These are phyloP conservation scores for Geophilus truncorum DNA, from an alignment of 2,888 invertebrate species.

Conservation along the genomic window DNA sequence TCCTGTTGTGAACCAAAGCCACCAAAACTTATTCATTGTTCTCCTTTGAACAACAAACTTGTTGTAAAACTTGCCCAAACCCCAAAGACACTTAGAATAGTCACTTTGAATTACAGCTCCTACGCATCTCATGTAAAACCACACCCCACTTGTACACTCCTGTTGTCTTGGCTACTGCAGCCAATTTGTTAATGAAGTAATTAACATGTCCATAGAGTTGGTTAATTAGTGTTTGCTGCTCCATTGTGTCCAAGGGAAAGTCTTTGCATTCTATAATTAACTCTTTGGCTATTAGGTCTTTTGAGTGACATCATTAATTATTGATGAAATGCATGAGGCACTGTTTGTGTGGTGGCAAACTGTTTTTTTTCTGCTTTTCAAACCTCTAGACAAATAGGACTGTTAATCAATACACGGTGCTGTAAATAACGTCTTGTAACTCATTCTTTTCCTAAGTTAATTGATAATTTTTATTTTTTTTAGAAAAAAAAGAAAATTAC, in stretches of 20 bases:
- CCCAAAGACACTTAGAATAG: background rate
- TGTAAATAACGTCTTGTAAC: background rate
- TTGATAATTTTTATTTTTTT: too few relatives aligned
- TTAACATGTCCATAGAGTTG: conserved; percentile 25
- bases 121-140: background rate
- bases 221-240: conserved; percentile 27
- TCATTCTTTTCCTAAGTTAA: too few relatives aligned
- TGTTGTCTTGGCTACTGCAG: conserved; percentile 7
- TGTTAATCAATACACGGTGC: background rate
- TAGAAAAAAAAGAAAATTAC: background rate
- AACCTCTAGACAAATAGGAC: background rate
- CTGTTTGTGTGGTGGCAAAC: background rate
- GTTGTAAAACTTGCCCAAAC: background rate
- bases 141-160: background rate
- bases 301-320: conserved; percentile 27
- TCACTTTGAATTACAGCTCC: background rate
- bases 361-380: background rate
- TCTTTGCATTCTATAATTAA: conserved; percentile 25
- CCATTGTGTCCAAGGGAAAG: conserved; percentile 22
- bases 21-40: background rate
- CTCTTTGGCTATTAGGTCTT: conserved; percentile 17
- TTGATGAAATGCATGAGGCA: conserved; percentile 13
- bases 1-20: background rate
- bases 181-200: conserved; percentile 27
- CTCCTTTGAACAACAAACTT: background rate